These are phyloP conservation scores for Standfussiana lucernea DNA, from an alignment of 2,888 invertebrate genomes.

Conservation along the genomic window DNA sequence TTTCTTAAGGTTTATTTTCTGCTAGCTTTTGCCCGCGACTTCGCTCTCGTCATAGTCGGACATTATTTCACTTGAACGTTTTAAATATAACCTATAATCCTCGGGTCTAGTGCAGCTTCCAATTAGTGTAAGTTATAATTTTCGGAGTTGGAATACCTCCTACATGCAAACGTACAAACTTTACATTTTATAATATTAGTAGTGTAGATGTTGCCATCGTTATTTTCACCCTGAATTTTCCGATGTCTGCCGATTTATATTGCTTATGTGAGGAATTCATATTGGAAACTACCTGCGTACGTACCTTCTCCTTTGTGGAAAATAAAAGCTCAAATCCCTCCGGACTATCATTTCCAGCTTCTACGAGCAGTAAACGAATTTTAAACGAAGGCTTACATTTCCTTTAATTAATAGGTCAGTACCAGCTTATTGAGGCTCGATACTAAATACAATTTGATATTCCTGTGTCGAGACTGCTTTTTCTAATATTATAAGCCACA, in stretches of 20 bases:
- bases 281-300: not conserved
- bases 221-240: not conserved
- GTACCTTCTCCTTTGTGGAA: not conserved
- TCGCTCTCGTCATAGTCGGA: not conserved
- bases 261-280: not conserved
- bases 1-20: not conserved
- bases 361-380: not conserved
- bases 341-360: not conserved
- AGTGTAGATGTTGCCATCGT: no score
- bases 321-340: not conserved
- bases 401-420: not conserved
- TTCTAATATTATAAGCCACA: not conserved
- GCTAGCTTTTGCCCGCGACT: not conserved
- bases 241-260: not conserved
- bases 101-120: no score
- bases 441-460: slow-evolving; percentile 10
- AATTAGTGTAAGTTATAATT: no score
- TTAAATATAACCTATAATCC: not conserved
- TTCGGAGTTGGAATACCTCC: not conserved
- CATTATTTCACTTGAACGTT: not conserved
- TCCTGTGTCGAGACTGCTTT: not conserved
- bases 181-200: no score
- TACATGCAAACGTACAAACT: no score
- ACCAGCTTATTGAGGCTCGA: not conserved
- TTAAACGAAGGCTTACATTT: not conserved